Percentiles rank a stretch among this genome's conserved stretches.
phyloP scores from a whole-genome alignment of 1,140 invertebrate species.

The Diplogasteroides magnus region DNA sequence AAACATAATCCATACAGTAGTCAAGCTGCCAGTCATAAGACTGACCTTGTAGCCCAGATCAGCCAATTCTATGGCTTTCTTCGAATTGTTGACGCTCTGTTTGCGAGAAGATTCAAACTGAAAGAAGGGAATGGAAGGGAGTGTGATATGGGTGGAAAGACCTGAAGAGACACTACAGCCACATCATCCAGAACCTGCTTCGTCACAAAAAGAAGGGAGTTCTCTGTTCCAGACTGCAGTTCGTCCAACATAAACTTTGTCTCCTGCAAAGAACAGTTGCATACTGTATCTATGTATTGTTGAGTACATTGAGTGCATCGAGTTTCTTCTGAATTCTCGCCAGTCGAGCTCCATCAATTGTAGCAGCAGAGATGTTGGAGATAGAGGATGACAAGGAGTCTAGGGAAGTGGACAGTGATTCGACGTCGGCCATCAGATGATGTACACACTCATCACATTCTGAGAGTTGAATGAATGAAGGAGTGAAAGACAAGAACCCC shows the following conservation, averaged over 20 bases:
- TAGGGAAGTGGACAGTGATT: slow-evolving; percentile 27
- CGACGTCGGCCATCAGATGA: slow-evolving; percentile 44
- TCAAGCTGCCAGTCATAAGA: too few relatives aligned
- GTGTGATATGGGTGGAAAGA: too few relatives aligned
- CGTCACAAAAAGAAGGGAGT: not conserved
- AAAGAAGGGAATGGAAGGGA: too few relatives aligned
- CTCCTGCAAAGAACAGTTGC: slow-evolving; percentile 10
- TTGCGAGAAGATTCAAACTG: too few relatives aligned
- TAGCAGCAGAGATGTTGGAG: slow-evolving; percentile 48
- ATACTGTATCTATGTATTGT: slow-evolving; percentile 23
- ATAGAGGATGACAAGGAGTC: slow-evolving; percentile 29
- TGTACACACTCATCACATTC: slow-evolving; percentile 53
- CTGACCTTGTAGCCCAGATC: too few relatives aligned
- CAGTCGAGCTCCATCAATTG: slow-evolving; percentile 48
- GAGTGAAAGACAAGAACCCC: too few relatives aligned
- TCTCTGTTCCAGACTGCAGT: not conserved
- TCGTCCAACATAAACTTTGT: not conserved
- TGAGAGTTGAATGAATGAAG: slow-evolving; percentile 14
- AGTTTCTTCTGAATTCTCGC: slow-evolving; percentile 41
- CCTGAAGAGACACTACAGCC: too few relatives aligned
- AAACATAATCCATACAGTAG: too few relatives aligned
- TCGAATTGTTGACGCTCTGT: too few relatives aligned
- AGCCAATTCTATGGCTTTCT: too few relatives aligned
- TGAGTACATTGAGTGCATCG: slow-evolving; percentile 24
- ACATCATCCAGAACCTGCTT: not conserved